Base-by-base conservation (phyloP, 2,888 invertebrate species). In the Hirtodrosophila duncani region DNA sequence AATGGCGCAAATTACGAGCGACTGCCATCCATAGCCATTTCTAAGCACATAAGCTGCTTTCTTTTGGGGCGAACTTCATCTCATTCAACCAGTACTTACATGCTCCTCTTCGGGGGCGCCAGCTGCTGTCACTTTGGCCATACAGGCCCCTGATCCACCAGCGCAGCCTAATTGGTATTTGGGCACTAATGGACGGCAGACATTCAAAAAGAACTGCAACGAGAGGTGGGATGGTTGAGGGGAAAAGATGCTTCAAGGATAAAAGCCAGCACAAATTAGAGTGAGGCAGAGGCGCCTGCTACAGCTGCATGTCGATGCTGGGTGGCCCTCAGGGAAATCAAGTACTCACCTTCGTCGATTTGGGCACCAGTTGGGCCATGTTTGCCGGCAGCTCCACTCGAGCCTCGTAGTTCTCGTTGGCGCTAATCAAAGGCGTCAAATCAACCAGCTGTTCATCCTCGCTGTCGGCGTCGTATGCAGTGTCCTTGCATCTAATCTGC, bases 171-270 rank as follows among this genome's bases (percentile, higher is more conserved):
- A 74, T 55, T 84, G 83, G 72, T 79, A 85, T 72, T 82, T 82
- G 45, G 86, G 81, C 67, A 86, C 84, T 65, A 87, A 75, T 62
- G 87, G 87, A 63, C 86, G 84, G 67, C 87, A 87, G 45, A 87
- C 86, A 74, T 87, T 87, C 57, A 87, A 61, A 65, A 81, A 86
- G 69, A 85, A 84, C 85, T 86, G 69, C 31, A 61, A 66, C 37
- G 17, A 13, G 10, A 27, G 14, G 23, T 3, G 21, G 29, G 20
- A 52, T 20, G 7, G 29, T 20, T 27, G 44, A 31, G 6, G 36
- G 11, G 34, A 27, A n/a, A 41, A 41, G 30, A 31, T 11, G 20
- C 39, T 41, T 38, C 50, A 65, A 53, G 56, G 49, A 46, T 34
- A 60, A 53, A 53, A 46, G 52, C 42, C 10, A 49, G 31, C 20